phyloP scores from a whole-genome alignment of 2,113 vertebrate genomes.

The Dicentrarchus labrax region DNA sequence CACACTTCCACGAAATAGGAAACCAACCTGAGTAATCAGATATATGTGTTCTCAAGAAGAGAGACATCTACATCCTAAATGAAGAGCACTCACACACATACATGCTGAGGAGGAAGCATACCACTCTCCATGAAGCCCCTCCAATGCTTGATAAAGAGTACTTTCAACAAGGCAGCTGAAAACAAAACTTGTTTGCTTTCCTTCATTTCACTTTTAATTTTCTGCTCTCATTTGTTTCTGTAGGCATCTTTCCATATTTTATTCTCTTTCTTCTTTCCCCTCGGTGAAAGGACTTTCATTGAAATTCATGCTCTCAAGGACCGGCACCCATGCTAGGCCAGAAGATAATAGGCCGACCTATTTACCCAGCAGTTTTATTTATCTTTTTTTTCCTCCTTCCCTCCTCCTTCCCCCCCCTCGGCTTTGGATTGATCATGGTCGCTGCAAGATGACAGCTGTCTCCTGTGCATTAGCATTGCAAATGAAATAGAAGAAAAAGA shows the following conservation, averaged over 20 bases:
- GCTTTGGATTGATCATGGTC: constrained; percentile 72
- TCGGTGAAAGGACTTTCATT: constrained; percentile 74
- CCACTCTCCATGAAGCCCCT: constrained; percentile 50
- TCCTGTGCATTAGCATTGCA: constrained; percentile 84
- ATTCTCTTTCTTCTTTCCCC: constrained; percentile 50
- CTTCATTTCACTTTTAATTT: constrained; percentile 61
- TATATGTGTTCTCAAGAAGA: constrained; percentile 39
- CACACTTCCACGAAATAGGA: constrained; percentile 22
- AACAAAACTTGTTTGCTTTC: constrained; percentile 67
- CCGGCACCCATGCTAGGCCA: constrained; percentile 74
- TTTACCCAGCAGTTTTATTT: constrained; percentile 82
- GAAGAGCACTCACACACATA: constrained; percentile 62
- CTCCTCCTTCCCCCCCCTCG: neutral
- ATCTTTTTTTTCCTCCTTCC: constrained; percentile 38
- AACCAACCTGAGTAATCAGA: constrained; percentile 56
- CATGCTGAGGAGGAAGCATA: constrained; percentile 13
- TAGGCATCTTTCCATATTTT: constrained; percentile 63
- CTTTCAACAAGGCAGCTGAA: constrained; percentile 53
- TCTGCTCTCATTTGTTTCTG: constrained; percentile 58
- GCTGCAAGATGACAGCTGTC: constrained; percentile 82
- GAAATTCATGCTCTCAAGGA: constrained; percentile 84
- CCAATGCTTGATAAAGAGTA: constrained; percentile 34
- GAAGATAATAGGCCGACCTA: constrained; percentile 83
- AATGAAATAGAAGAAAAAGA: constrained; percentile 75
- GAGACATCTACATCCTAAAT: constrained; percentile 57